Evolutionary conservation across 2,888 invertebrate genomes (phyloP).

Genomic region (Biston betularia): DNA sequence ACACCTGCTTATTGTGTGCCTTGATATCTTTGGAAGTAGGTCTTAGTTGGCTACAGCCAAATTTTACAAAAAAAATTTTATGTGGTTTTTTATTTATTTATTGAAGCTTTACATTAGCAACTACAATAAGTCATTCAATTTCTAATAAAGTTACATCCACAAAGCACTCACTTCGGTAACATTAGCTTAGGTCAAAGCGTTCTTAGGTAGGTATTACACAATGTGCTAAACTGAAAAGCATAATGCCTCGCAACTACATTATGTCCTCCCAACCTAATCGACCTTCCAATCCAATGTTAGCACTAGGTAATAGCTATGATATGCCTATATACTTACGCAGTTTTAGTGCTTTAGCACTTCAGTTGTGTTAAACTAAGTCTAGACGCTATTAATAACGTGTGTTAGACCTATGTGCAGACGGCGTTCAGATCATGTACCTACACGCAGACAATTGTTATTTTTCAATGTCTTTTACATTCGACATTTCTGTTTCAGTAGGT

Average conservation of each 20-base stretch:
- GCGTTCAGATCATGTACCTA: constrained; percentile 38
- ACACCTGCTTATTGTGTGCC: constrained; percentile 19
- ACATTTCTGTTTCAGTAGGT: constrained; percentile 3
- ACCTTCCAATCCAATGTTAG: constrained; percentile 50
- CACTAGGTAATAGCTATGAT: constrained; percentile 29
- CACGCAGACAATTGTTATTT: constrained; percentile 47
- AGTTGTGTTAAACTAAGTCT: constrained; percentile 60
- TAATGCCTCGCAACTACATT: constrained; percentile 2
- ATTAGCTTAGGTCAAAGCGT: constrained; percentile 9
- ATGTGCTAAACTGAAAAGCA: constrained; percentile 7
- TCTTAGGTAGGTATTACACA: constrained; percentile 7
- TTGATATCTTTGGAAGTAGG: neutral
- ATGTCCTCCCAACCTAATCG: constrained; percentile 24
- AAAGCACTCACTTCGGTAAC: neutral
- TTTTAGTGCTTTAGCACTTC: constrained; percentile 50
- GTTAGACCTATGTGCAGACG: constrained; percentile 49
- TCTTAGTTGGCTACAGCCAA: neutral
- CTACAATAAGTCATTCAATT: neutral
- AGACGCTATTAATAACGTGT: constrained; percentile 60
- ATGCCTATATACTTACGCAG: constrained; percentile 29
- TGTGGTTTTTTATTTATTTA: too few relatives aligned
- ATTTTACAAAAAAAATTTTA: too few relatives aligned
- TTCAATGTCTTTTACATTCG: constrained; percentile 37
- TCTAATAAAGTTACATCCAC: neutral
- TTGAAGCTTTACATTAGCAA: too few relatives aligned